Base-by-base conservation (phyloP, 2,113 vertebrate genomes). In the Ascaphus truei region DNA sequence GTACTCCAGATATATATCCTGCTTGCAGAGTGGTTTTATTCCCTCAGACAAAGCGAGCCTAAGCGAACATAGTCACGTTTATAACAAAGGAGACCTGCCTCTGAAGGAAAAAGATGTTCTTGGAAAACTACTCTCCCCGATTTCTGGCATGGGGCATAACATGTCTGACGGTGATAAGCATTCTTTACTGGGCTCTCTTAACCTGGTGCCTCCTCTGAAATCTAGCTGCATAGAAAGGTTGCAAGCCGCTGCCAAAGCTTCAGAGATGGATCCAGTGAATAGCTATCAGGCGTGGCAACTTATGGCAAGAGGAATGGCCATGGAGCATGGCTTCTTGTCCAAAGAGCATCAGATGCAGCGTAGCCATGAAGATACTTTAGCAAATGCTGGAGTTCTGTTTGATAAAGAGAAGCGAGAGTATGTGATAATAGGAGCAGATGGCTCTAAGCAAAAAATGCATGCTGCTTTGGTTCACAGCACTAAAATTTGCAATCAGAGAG, bases 261-360 rank as follows among this genome's bases (percentile, higher is more conserved):
- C 95, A 0, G 97, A 99, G 86, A 98, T 99, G 95, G 96, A 99
- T 86, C 97, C 97, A 0, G 92, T 96, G 74, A 98, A 94, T 83
- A 98, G 95, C 80, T 99, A 98, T 85, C 97, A 98, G 75, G 95
- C 95, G 56, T 99, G 97, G 97, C 96, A 99, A 87, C 95, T 99
- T 73, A 96, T 98, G 96, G 95, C 96, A 58, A 91, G 96, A 65
- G 95, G 97, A 78, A 95, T 98, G 94, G 94, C 94, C 23, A 90
- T 96, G 91, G 97, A 99, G 64, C 94, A 95, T 41, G 92, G 94
- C 76, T 98, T 96, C 85, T 89, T 98, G 92, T 91, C 96, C 48
- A 98, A 99, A 83, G 96, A 98, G 76, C 94, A 92, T 73, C 94
- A 91, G 77, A 88, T 93, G 53, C 86, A 89, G 45, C 90, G 89